Conservation (phyloP, 2,888 invertebrate species). For the Parapristionchus giblindavisi region DNA sequence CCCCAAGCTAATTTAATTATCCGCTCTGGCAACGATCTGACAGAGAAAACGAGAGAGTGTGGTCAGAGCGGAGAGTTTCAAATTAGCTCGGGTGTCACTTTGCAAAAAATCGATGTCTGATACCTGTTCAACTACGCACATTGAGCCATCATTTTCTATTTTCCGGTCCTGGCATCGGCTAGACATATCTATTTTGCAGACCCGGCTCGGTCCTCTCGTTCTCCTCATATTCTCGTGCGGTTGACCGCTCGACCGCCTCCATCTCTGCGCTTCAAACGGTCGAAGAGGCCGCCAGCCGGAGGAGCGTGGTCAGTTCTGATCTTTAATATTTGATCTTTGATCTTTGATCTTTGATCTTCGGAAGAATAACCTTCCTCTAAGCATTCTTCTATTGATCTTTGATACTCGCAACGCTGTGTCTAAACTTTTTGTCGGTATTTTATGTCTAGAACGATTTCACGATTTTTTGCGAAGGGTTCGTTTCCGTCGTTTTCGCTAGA, state of each 20-base stretch:
- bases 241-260: conserved; percentile 33
- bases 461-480: too few relatives aligned
- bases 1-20: too few relatives aligned
- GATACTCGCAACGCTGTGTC: too few relatives aligned
- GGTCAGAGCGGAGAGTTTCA: too few relatives aligned
- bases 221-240: conserved; percentile 17
- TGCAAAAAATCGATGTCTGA: neutral
- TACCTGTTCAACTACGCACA: neutral
- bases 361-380: too few relatives aligned
- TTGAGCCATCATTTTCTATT: neutral
- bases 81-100: too few relatives aligned
- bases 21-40: too few relatives aligned
- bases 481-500: too few relatives aligned
- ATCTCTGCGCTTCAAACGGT: conserved; percentile 30
- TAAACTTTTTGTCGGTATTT: too few relatives aligned
- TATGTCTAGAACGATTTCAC: too few relatives aligned
- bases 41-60: too few relatives aligned
- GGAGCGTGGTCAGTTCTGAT: conserved; percentile 20
- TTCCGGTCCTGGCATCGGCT: neutral
- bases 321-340: neutral
- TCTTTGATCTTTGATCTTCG: neutral
- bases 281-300: conserved; percentile 28
- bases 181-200: conserved; percentile 21
- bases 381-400: too few relatives aligned
- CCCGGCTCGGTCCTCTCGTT: conserved; percentile 33